Base-by-base conservation (phyloP, 2,888 invertebrate species). In the Rhagonycha fulva region DNA sequence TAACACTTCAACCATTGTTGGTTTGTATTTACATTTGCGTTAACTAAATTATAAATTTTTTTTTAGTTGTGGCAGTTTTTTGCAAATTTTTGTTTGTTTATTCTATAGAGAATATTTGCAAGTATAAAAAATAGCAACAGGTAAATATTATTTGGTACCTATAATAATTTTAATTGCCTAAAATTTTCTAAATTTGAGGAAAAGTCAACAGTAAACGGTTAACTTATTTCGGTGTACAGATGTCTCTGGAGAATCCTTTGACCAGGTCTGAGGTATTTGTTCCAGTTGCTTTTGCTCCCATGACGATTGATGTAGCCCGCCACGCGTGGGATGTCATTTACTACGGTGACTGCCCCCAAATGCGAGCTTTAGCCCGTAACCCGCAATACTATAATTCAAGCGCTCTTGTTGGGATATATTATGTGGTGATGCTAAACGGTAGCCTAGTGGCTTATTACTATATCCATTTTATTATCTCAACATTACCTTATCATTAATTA, bases 261-360 rank as follows among this genome's bases (percentile, higher is more conserved):
- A 74, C 74, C 77, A 75, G 74, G 74, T 74, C 74, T 69, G 66
- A 69, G 70, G 75, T 77, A 77, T 74, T 71, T 77, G 77, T 77
- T 77, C 74, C 74, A 77, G 72, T 75, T 76, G 76, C 74, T 70
- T 73, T 77, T 79, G 80, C 76, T 76, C 76, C 80, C 78, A 77
- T 78, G 77, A 74, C 76, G 75, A 78, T 77, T 79, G 76, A 78
- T 80, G 79, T 78, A 77, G 80, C 78, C 81, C 76, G 78, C 81
- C 80, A 80, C 80, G 80, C 80, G 80, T 81, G 80, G 81, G 81
- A 82, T 80, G 81, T 80, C 81, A 82, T 82, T 82, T 82, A 81
- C 79, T 79, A 82, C 81, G 82, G 77, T 79, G 79, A 80, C 80
- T 82, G 81, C 80, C 78, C 80, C 81, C 81, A 80, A 82, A 82